phyloP scores from a whole-genome alignment of 2,113 vertebrate genomes.

The Labeo catla region DNA sequence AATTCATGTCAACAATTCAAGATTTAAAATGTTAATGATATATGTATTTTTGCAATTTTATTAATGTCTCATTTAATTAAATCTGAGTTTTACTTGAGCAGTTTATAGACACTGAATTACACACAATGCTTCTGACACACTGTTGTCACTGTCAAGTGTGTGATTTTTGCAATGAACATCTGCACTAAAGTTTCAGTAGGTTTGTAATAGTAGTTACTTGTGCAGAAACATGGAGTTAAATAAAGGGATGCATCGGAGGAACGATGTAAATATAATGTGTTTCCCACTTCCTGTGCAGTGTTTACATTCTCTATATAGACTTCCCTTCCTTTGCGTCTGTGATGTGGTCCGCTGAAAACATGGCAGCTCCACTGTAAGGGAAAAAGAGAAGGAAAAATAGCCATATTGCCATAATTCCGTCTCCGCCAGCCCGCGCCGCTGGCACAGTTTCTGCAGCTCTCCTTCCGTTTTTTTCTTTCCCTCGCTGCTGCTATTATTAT shows the following conservation, averaged over 20 bases:
- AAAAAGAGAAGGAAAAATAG: constrained; percentile 18
- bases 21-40: not conserved
- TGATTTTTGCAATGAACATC: not conserved
- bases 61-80: not conserved
- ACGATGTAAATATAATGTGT: not conserved
- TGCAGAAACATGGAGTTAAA: not conserved
- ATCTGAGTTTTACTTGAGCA: not conserved
- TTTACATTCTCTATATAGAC: constrained; percentile 20
- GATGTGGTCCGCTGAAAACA: constrained; percentile 34
- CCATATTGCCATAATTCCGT: not conserved
- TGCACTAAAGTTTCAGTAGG: not conserved
- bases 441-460: constrained; percentile 15
- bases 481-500: constrained; percentile 30
- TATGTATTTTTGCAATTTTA: not conserved
- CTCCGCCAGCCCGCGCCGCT: not conserved
- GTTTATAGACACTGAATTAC: not conserved
- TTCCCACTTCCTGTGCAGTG: constrained; percentile 28
- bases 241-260: not conserved
- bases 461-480: constrained; percentile 13
- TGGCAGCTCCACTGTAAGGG: constrained; percentile 11
- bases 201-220: not conserved
- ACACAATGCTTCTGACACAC: not conserved
- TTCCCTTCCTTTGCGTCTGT: constrained; percentile 5
- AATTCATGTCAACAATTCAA: no score
- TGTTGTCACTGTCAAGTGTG: not conserved